phyloP scores from a whole-genome alignment of 2,113 vertebrate genomes.

The human (Homo sapiens) region GRCh38 chr1:152774501-152775000 shows the following conservation, averaged over 20 bases:
- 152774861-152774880: not conserved
- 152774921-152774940: not conserved
- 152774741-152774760: not conserved
- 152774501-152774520: not conserved
- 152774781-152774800: not conserved
- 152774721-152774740: not conserved
- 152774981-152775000: not conserved
- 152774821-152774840: not conserved
- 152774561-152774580: not conserved
- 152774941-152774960: not conserved
- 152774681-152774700: not conserved
- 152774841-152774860: not conserved
- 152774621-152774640: not conserved
- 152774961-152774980: not conserved
- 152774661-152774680: not conserved
- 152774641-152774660: not conserved
- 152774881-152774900: not conserved
- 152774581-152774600: not conserved
- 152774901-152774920: not conserved
- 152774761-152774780: not conserved
- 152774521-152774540: not conserved
- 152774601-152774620: not conserved
- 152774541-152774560: not conserved
- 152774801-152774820: not conserved
- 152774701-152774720: accelerated